Percentiles rank a stretch among this genome's conserved stretches.
Evolutionary conservation across 2,113 vertebrate species (phyloP).

Genomic region (Siphamia tubifer): DNA sequence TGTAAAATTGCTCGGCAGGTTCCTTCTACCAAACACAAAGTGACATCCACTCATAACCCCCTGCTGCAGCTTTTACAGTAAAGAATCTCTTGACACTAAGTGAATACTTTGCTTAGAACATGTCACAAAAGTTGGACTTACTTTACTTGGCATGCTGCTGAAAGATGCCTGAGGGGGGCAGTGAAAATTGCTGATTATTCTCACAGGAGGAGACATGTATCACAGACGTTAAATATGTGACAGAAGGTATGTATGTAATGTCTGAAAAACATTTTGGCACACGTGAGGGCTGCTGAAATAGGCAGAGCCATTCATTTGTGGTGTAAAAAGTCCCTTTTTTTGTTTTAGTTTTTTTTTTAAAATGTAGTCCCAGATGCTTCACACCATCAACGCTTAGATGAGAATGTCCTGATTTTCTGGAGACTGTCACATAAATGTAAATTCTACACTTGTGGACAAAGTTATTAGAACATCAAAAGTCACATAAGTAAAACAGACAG

Average conservation of each 20-base stretch:
- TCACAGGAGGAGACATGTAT: slow-evolving; percentile 20
- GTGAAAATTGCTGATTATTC: slow-evolving; percentile 14
- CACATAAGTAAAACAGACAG: too few species aligned
- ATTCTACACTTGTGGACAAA: too few species aligned
- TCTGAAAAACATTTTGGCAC: background rate
- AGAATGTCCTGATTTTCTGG: too few species aligned
- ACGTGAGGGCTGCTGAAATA: background rate
- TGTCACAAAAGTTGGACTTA: background rate
- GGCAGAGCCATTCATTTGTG: background rate
- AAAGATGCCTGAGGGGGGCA: background rate
- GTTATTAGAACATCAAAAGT: too few species aligned
- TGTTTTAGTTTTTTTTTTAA: too few species aligned
- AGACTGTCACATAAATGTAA: too few species aligned
- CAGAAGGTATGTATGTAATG: background rate
- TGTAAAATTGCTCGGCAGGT: slow-evolving; percentile 45
- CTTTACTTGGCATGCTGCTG: slow-evolving; percentile 5
- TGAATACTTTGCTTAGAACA: slow-evolving; percentile 31
- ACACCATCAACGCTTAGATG: too few species aligned
- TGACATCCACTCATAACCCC: slow-evolving; percentile 37
- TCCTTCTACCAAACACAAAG: slow-evolving; percentile 19
- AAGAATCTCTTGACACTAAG: slow-evolving; percentile 26
- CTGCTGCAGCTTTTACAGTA: slow-evolving; percentile 28
- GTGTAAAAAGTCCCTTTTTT: too few species aligned
- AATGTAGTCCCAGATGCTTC: too few species aligned
- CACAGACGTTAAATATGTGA: slow-evolving; percentile 15